These are phyloP conservation scores for Bovichtus variegatus DNA, from an alignment of 2,797 vertebrate genomes.

Conservation along the genomic window DNA sequence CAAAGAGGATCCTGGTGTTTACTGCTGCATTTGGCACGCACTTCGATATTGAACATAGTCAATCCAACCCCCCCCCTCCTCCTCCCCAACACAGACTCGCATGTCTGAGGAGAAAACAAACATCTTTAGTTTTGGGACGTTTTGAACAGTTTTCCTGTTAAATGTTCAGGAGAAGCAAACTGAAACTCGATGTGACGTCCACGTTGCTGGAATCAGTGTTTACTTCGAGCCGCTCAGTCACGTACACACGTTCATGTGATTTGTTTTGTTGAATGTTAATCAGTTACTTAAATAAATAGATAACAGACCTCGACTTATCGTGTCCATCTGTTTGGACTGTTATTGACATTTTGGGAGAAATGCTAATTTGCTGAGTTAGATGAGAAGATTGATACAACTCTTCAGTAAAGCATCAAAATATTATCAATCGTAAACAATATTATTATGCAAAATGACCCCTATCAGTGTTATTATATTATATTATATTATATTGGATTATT, in stretches of 20 bases:
- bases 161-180: accelerated
- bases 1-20: slow-evolving; percentile 66
- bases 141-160: background rate
- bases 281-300: slow-evolving; percentile 5
- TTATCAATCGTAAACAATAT: background rate
- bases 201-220: slow-evolving; percentile 30
- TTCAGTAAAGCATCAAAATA: background rate
- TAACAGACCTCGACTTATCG: no score
- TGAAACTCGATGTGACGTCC: slow-evolving; percentile 7
- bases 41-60: slow-evolving; percentile 50
- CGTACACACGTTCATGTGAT: slow-evolving; percentile 36
- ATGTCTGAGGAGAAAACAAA: background rate
- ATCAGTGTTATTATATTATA: no score
- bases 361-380: background rate
- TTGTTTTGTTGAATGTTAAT: slow-evolving; percentile 18
- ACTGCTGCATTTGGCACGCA: slow-evolving; percentile 31
- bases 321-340: background rate
- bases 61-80: slow-evolving; percentile 10
- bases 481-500: background rate
- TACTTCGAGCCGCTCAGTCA: slow-evolving; percentile 22
- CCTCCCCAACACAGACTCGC: slow-evolving; percentile 11
- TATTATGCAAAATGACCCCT: background rate
- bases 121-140: background rate
- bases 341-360: background rate
- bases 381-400: background rate